A percentile compares a stretch with the other conserved stretches of the same genome.
Evolutionary conservation across 1,140 invertebrate genomes (phyloP).

Genomic region (Aphelenchoides avenae): DNA sequence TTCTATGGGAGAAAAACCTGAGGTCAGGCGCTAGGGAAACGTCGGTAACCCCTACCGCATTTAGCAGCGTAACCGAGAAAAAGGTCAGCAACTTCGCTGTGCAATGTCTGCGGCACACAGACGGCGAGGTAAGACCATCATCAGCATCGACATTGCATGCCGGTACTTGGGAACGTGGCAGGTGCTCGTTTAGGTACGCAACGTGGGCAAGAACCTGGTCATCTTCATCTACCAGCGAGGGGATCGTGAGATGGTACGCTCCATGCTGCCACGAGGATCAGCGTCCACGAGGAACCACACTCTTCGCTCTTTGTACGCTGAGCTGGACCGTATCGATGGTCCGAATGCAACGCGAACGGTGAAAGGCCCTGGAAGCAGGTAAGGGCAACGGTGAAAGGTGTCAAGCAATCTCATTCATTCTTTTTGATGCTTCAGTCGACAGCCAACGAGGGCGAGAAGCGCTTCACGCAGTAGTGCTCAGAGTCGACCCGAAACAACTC

Average conservation of each 20-base stretch:
- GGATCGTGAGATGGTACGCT: neutral
- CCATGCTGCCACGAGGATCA: neutral
- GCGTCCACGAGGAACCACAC: neutral
- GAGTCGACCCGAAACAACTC: neutral
- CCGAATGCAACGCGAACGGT: neutral
- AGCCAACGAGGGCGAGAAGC: neutral
- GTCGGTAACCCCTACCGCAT: neutral
- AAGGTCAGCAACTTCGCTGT: constrained; percentile 2
- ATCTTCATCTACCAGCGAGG: constrained; percentile 2
- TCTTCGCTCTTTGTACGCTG: neutral
- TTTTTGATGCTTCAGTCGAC: neutral
- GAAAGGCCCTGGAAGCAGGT: too few relatives aligned
- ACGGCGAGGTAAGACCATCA: constrained; percentile 3
- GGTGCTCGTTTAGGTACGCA: constrained; percentile 1
- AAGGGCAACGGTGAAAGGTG: neutral
- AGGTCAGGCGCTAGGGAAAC: constrained; percentile 5
- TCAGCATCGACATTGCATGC: neutral
- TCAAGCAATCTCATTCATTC: neutral
- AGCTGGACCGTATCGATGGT: constrained; percentile 2
- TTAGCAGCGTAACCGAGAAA: neutral
- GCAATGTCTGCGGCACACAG: neutral
- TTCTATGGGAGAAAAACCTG: neutral
- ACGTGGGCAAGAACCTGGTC: constrained; percentile 3
- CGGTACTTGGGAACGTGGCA: neutral
- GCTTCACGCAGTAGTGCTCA: neutral